Base-by-base conservation (phyloP, 2,888 invertebrate genomes). In the Philereme vetulata region DNA sequence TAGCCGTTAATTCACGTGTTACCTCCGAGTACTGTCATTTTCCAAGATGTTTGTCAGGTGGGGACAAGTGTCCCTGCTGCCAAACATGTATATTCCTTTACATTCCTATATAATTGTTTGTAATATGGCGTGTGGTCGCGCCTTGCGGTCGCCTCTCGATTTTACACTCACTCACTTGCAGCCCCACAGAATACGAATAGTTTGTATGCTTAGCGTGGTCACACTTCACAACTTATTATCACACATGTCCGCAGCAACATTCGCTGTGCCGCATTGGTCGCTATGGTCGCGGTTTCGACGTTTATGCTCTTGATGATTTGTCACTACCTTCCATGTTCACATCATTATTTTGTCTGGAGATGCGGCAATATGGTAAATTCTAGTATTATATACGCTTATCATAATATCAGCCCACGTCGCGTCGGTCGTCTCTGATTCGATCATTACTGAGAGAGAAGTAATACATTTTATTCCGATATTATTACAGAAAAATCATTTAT, bases 61-160 rank as follows among this genome's bases (percentile, higher is more conserved):
- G n/a, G n/a, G n/a, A n/a, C n/a, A n/a, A n/a, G n/a, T n/a, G n/a
- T n/a, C 40, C 4, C 9, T 8, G 6, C 47, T 4, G n/a, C 7
- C 7, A 40, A 38, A 44, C 38, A n/a, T n/a, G n/a, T n/a, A n/a
- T n/a, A n/a, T 33, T 10, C 35, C 38, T 51, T 40, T 10, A 56
- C 77, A 77, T 78, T 75, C 75, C 72, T 67, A 68, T 75, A 71
- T 80, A 82, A 82, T 83, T 75, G 79, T 76, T 77, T 76, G 76
- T 80, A 82, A 82, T 78, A 70, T 65, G 70, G 64, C 66, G 66
- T 68, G 66, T 62, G 62, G 68, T 68, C 61, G 65, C 62, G 54
- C 51, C 59, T 56, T 66, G 71, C 68, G 74, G 75, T 72, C 52
- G 68, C 61, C 68, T 57, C 61, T 53, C 63, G 55, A 65, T 64